These are phyloP conservation scores for Pongo pygmaeus DNA, from an alignment of 2,113 vertebrate species.

Conservation along the genomic window DNA sequence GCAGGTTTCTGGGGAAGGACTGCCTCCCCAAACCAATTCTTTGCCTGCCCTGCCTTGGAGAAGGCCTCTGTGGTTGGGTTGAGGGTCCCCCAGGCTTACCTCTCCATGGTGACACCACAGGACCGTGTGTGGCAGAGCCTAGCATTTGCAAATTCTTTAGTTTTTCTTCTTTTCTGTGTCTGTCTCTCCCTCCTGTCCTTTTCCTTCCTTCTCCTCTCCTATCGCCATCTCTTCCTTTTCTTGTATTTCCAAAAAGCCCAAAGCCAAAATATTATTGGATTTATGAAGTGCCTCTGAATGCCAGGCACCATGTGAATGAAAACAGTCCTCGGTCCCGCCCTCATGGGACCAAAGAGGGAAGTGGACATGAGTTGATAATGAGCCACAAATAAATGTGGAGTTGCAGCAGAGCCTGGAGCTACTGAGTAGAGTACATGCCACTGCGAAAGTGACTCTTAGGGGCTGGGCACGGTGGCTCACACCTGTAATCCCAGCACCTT, in stretches of 20 bases:
- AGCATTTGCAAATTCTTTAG: neutral
- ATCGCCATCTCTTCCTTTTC: neutral
- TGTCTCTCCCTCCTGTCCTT: neutral
- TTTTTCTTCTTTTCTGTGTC: neutral
- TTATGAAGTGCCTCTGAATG: neutral
- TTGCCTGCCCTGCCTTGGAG: neutral
- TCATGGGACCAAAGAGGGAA: neutral
- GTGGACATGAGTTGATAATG: neutral
- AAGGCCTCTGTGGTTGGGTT: neutral
- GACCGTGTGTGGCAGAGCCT: neutral
- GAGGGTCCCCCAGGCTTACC: neutral
- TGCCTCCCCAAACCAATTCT: neutral
- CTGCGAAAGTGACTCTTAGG: neutral
- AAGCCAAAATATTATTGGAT: neutral
- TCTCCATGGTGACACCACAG: neutral
- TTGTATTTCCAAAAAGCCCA: neutral
- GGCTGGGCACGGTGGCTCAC: too few relatives aligned
- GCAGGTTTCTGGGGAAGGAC: neutral
- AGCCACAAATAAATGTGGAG: neutral
- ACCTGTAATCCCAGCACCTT: too few relatives aligned
- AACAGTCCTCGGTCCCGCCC: neutral
- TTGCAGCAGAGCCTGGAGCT: neutral
- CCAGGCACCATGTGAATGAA: neutral
- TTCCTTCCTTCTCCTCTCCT: neutral
- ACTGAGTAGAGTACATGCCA: neutral